Evolutionary conservation across 2,113 vertebrate species (phyloP), one percentile per base, ranked within the genome.

Genomic region (Labrus mixtus): DNA sequence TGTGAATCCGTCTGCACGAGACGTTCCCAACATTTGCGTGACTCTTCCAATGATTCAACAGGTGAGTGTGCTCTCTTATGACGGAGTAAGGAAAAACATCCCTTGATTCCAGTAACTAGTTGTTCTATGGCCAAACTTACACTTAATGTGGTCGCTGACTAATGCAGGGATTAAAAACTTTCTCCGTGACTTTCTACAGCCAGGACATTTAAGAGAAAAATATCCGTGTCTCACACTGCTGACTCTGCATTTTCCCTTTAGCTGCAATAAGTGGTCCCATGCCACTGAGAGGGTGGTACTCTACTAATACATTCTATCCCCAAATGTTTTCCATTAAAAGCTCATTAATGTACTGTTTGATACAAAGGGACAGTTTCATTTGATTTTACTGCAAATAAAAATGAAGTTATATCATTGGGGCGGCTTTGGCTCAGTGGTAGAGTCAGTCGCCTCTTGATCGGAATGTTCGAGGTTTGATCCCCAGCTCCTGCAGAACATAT

Each of bases 61-160:
- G 87, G 83, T 85, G 50, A 86, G 69, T 84, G 57, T 82, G 68
- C 74, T 72, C 50, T 16, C 46, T 41, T 76, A 66, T 62, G 54
- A 41, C 43, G 79, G 79, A 81, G 39, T 76, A 66, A 84, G 63
- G 46, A 73, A 82, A 45, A 78, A 79, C 56, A 61, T 65, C 54
- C 48, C 41, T 48, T 12, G 19, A 50, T 91, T 90, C 89, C 88
- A 81, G 87, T 88, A 90, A 89, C 65, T 11, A 23, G 19, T 20
- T 12, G 1, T 8, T 50, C 25, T 17, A 4, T 4, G 6, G 73
- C 77, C 72, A 68, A 58, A 51, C 55, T 77, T 67, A 33, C n/a
- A 22, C 29, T 57, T 74, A 36, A 48, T 77, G 82, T 70, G 89
- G 91, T 88, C 9, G 1, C 75, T 93, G 89, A 93, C 87, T 88